Conservation (phyloP, 2,888 invertebrate species). For the Baronia brevicornis region DNA sequence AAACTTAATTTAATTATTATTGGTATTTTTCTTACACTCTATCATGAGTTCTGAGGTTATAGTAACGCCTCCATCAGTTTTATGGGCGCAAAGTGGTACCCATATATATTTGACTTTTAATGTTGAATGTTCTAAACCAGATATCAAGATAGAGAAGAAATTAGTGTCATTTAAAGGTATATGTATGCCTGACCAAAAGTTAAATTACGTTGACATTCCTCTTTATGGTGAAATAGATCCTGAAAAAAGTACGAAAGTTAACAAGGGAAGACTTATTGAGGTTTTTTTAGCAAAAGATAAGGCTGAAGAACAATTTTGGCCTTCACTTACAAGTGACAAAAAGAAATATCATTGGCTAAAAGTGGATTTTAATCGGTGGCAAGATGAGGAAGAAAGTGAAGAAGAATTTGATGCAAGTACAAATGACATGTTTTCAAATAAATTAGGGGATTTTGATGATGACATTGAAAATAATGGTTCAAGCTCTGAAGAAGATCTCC, state of each 20-base stretch:
- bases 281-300: constrained; percentile 80
- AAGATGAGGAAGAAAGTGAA: constrained; percentile 95
- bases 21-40: neutral
- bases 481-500: constrained; percentile 82
- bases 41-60: constrained; percentile 23
- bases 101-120: constrained; percentile 90
- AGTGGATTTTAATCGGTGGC: constrained; percentile 98
- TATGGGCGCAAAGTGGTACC: constrained; percentile 93
- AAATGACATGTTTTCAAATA: constrained; percentile 52
- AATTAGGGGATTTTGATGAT: constrained; percentile 45
- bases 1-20: no score
- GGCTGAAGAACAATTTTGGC: constrained; percentile 87
- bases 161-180: constrained; percentile 86
- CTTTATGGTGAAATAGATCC: constrained; percentile 89
- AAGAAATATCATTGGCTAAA: constrained; percentile 96
- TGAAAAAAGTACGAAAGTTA: constrained; percentile 81
- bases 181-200: constrained; percentile 87
- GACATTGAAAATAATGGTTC: constrained; percentile 70
- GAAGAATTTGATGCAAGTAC: constrained; percentile 75
- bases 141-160: constrained; percentile 81
- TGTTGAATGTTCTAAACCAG: constrained; percentile 89
- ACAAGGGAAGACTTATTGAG: constrained; percentile 83
- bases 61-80: constrained; percentile 80
- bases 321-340: constrained; percentile 87
- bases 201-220: constrained; percentile 90